A percentile compares a stretch with the other conserved stretches of the same genome.
Evolutionary conservation across 2,113 vertebrate species (phyloP).

Genomic region (Halcyon malimbica): DNA sequence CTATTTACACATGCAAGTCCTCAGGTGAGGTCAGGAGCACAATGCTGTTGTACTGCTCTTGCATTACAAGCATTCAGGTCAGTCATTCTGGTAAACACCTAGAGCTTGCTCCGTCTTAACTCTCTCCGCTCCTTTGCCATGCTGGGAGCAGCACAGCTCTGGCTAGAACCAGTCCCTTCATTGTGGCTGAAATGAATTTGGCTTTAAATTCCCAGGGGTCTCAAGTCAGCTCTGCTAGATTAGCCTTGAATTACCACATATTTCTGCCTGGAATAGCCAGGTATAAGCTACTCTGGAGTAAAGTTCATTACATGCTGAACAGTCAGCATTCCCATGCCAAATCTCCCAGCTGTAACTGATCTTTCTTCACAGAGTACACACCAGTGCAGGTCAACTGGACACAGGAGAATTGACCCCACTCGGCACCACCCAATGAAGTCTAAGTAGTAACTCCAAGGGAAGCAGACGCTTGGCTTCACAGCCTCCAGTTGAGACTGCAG

Average conservation of each 20-base stretch:
- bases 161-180: not conserved
- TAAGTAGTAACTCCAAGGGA: not conserved
- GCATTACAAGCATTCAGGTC: not conserved
- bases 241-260: not conserved
- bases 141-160: not conserved
- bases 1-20: not conserved
- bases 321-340: not conserved
- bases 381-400: not conserved
- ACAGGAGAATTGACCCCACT: not conserved
- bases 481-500: not conserved
- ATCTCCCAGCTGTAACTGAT: not conserved
- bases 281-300: not conserved
- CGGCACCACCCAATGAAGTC: not conserved
- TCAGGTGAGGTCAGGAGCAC: not conserved
- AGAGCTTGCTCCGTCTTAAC: not conserved
- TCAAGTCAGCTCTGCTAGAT: not conserved
- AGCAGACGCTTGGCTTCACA: not conserved
- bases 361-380: not conserved
- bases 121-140: not conserved
- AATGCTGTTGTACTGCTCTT: rapidly evolving
- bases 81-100: rapidly evolving
- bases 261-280: not conserved
- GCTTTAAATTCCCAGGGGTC: not conserved
- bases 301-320: not conserved
- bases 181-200: not conserved